A percentile compares a stretch with the other conserved stretches of the same genome.
Conservation (phyloP, 2,113 vertebrate species). For the Edolisoma coerulescens region DNA sequence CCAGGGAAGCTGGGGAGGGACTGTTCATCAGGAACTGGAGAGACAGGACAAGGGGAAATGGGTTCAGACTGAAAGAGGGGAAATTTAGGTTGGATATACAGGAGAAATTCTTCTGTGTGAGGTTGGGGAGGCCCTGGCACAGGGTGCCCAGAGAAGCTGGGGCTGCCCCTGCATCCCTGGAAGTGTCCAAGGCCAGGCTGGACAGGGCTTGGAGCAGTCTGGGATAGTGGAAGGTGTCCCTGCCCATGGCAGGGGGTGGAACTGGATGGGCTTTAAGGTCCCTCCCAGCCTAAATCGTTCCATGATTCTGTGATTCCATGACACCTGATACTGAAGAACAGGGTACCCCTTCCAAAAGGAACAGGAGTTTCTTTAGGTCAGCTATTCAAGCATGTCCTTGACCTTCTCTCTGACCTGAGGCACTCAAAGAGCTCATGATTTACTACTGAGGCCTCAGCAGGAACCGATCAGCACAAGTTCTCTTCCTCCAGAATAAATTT, state of each 20-base stretch:
- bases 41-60: not conserved
- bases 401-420: not conserved
- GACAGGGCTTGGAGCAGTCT: accelerated
- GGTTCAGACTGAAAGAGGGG: accelerated
- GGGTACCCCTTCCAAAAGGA: not conserved
- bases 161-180: not conserved
- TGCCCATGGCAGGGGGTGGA: not conserved
- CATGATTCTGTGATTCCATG: not conserved
- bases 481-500: not conserved
- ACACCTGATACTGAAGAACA: not conserved
- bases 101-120: not conserved
- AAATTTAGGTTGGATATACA: not conserved
- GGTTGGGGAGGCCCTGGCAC: not conserved
- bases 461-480: not conserved
- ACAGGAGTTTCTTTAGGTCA: not conserved
- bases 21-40: not conserved
- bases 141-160: not conserved
- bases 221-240: not conserved
- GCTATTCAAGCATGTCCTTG: not conserved
- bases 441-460: not conserved
- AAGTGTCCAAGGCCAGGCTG: not conserved
- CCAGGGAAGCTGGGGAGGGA: not conserved
- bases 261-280: not conserved
- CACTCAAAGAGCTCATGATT: not conserved
- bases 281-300: not conserved